Conservation (phyloP, 2,797 vertebrate species). For the Notolepis coatsorum region DNA sequence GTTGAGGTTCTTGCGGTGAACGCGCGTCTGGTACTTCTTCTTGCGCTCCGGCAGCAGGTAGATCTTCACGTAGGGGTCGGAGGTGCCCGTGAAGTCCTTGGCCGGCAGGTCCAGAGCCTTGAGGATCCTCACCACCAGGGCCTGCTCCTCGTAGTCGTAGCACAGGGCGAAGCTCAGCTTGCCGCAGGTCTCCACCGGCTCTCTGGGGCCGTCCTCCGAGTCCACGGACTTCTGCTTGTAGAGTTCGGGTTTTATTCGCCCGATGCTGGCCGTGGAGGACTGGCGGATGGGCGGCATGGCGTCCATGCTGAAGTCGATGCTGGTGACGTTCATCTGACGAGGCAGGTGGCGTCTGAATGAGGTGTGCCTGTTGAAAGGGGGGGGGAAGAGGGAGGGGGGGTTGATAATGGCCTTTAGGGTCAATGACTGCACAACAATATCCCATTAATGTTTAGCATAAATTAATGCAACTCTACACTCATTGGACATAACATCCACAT, state of each 20-base stretch:
- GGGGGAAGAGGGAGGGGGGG: constrained; percentile 20
- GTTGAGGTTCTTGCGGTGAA: constrained; percentile 97
- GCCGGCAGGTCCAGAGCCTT: constrained; percentile 94
- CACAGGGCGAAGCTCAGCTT: constrained; percentile 96
- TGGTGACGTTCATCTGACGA: constrained; percentile 95
- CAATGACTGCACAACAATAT: too few species aligned
- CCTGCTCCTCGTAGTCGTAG: constrained; percentile 95
- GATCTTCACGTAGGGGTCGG: constrained; percentile 97
- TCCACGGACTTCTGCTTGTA: constrained; percentile 93
- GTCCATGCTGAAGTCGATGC: constrained; percentile 92
- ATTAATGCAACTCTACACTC: constrained; percentile 28
- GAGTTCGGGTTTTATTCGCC: constrained; percentile 96
- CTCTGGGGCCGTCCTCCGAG: constrained; percentile 88
- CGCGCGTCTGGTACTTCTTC: constrained; percentile 98
- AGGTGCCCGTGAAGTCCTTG: constrained; percentile 97
- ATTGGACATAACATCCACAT: too few species aligned
- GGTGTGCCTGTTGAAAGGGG: constrained; percentile 85
- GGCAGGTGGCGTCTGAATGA: constrained; percentile 97
- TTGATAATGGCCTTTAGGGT: constrained; percentile 40
- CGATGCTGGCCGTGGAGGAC: constrained; percentile 93
- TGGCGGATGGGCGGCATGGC: constrained; percentile 82
- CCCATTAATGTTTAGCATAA: too few species aligned
- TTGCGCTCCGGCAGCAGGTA: constrained; percentile 98
- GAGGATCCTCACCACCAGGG: constrained; percentile 90
- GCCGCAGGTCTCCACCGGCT: constrained; percentile 87